phyloP scores from a whole-genome alignment of 2,888 invertebrate species.

The Nomada goodeniana region DNA sequence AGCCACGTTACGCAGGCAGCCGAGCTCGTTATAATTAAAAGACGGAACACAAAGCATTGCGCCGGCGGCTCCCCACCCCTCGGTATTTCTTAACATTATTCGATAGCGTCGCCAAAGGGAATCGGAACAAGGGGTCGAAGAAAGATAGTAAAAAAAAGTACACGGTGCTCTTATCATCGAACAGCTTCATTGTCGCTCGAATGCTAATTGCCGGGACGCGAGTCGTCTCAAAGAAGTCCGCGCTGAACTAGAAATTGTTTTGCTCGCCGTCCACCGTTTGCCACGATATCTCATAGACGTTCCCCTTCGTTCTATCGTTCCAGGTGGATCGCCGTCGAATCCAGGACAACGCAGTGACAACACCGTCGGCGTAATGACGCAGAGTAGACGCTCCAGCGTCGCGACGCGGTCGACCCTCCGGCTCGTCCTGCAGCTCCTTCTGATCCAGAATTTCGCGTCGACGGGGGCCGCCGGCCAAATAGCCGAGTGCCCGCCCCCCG shows the following conservation, averaged over 20 bases:
- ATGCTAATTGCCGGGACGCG: constrained; percentile 14
- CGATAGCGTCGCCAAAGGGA: constrained; percentile 28
- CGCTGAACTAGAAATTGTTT: no score
- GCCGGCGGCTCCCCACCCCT: constrained; percentile 14
- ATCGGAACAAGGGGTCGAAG: constrained; percentile 2
- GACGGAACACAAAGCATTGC: constrained; percentile 25
- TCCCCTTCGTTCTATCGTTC: constrained; percentile 47
- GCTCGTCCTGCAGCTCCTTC: constrained; percentile 68
- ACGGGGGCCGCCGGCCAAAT: constrained; percentile 70
- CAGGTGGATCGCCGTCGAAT: constrained; percentile 54
- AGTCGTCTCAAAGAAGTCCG: no score
- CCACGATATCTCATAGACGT: neutral
- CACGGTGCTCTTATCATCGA: constrained; percentile 25
- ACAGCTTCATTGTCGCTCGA: constrained; percentile 40
- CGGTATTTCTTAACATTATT: constrained; percentile 45
- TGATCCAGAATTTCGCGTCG: constrained; percentile 65
- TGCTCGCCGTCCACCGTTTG: no score
- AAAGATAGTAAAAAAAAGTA: constrained; percentile 9
- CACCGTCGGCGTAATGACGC: constrained; percentile 68
- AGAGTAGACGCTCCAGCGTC: constrained; percentile 53
- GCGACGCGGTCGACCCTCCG: constrained; percentile 63
- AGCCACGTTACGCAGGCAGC: constrained; percentile 7
- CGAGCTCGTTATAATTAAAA: constrained; percentile 53
- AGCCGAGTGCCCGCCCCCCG: constrained; percentile 80
- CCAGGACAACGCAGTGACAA: constrained; percentile 35